phyloP scores from a whole-genome alignment of 2,797 vertebrate species.

The Anguilla pacifica region DNA sequence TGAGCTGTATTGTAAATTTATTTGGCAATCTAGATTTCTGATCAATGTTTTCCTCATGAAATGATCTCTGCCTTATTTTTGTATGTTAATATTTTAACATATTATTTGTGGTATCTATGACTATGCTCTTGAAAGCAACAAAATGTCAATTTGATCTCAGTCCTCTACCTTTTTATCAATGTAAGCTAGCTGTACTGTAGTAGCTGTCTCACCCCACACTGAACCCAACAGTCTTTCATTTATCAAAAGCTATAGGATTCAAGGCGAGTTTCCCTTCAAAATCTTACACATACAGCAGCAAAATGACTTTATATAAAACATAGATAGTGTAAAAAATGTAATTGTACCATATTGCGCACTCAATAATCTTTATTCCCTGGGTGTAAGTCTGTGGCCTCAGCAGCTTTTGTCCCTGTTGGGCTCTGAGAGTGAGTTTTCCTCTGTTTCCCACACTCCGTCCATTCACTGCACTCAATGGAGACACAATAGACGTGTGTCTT shows the following conservation, averaged over 20 bases:
- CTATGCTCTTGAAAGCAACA: too few species aligned
- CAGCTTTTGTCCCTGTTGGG: constrained; percentile 43
- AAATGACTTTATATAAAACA: too few species aligned
- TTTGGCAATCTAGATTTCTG: neutral
- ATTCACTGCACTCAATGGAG: constrained; percentile 63
- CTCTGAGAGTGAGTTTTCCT: constrained; percentile 74
- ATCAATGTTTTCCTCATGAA: neutral
- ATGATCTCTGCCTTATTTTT: too few species aligned
- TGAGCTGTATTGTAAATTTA: too few species aligned
- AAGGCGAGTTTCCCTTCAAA: neutral
- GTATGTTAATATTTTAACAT: too few species aligned
- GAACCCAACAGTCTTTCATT: neutral
- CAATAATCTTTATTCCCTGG: neutral
- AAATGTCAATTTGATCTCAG: too few species aligned
- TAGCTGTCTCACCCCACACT: too few species aligned
- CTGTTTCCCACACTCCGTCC: constrained; percentile 78
- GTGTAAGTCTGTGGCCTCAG: neutral
- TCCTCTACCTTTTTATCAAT: too few species aligned
- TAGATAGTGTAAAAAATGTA: neutral
- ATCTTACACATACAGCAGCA: neutral
- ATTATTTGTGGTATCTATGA: too few species aligned
- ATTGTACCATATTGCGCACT: neutral
- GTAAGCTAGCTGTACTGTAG: too few species aligned
- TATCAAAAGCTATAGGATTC: neutral
- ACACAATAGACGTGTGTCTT: constrained; percentile 74